These are phyloP conservation scores for Caradrina kadenii DNA, from an alignment of 2,888 invertebrate species.

Conservation along the genomic window DNA sequence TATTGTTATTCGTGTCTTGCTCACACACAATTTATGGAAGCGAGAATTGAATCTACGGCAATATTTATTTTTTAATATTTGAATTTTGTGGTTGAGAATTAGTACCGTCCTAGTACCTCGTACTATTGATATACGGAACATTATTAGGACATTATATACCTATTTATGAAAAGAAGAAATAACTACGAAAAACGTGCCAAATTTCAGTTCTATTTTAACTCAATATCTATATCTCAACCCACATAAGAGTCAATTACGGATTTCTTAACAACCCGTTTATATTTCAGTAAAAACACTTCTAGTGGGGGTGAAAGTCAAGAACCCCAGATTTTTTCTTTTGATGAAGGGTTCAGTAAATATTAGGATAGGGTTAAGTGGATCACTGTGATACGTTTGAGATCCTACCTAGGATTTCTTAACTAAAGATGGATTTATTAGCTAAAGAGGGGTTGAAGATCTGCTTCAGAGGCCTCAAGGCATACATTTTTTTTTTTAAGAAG, in stretches of 20 bases:
- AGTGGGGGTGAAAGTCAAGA: constrained; percentile 40
- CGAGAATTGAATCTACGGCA: too few relatives aligned
- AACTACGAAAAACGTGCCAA: not conserved
- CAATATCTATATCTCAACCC: constrained; percentile 2
- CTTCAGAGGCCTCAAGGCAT: not conserved
- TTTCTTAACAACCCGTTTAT: constrained; percentile 20
- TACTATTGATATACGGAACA: not conserved
- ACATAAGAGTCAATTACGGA: constrained; percentile 26
- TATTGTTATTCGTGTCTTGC: not conserved
- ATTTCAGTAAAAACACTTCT: constrained; percentile 41
- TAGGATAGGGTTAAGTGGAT: constrained; percentile 58
- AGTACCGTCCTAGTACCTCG: not conserved
- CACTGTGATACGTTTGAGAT: constrained; percentile 53
- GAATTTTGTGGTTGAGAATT: not conserved
- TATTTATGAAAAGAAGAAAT: too few relatives aligned
- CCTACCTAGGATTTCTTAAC: constrained; percentile 56
- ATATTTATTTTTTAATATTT: too few relatives aligned
- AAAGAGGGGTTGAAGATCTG: constrained; percentile 21
- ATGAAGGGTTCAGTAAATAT: constrained; percentile 65
- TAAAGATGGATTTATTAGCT: constrained; percentile 36
- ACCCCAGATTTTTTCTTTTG: constrained; percentile 58
- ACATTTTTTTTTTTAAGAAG: not conserved
- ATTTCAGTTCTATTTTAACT: not conserved
- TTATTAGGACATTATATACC: not conserved
- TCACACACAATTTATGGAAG: not conserved